Base-by-base conservation (phyloP, 2,113 vertebrate genomes). In the Scophthalmus maximus region DNA sequence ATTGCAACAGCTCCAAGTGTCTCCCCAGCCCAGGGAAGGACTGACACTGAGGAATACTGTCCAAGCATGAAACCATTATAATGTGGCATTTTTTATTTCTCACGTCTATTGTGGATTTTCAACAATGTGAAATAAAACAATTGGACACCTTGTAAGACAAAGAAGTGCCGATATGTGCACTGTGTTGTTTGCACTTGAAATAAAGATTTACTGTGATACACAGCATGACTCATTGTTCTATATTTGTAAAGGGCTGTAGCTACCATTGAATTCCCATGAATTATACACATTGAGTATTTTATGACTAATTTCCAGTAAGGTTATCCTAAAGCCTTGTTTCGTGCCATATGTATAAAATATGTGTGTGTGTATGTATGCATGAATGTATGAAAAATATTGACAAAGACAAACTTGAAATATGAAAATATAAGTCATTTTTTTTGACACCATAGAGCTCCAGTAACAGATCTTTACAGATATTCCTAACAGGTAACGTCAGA, bases 381-480 rank as follows among this genome's bases (percentile, higher is more conserved):
- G n/a, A n/a, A n/a, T n/a, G n/a, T n/a, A n/a, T n/a, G n/a, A n/a
- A n/a, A n/a, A n/a, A 40, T 40, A 40, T 42, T 18, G 18, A 42
- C 17, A 15, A 42, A 5, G 40, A 18, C 40, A 42, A 18, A 15
- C 14, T 5, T 6, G 11, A 18, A 6, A 42, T 17, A 3, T 42
- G 40, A 17, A 18, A 5, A 42, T 17, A 17, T 17, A 42, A 18
- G n/a, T n/a, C n/a, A n/a, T n/a, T n/a, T n/a, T n/a, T n/a, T n/a
- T n/a, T n/a, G n/a, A n/a, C n/a, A n/a, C n/a, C n/a, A n/a, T n/a
- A n/a, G n/a, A n/a, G n/a, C n/a, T n/a, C n/a, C n/a, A n/a, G n/a
- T n/a, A n/a, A 95, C 78, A 97, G 95, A 88, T 97, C 96, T 83
- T 94, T 93, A 90, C 95, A 98, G 91, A 97, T 95, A 90, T 95